Evolutionary conservation across 2,113 vertebrate species (phyloP).

Genomic region (Saguinus midas): DNA sequence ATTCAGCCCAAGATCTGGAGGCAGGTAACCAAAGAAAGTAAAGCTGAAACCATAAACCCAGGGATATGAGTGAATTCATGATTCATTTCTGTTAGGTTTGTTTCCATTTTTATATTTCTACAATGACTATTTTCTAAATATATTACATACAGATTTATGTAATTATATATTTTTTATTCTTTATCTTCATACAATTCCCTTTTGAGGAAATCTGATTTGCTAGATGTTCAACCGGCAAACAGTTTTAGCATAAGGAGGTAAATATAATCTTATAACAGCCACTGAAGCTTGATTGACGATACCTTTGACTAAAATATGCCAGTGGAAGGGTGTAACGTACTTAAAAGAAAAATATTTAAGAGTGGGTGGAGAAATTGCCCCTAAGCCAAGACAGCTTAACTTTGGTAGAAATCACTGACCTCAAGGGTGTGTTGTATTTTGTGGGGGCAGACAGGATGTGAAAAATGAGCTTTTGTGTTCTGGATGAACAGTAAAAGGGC

Average conservation of each 20-base stretch:
- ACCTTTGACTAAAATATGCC: neutral
- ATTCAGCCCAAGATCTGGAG: neutral
- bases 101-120: conserved; percentile 46
- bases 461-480: neutral
- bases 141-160: neutral
- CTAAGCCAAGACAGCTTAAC: neutral
- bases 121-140: conserved; percentile 1
- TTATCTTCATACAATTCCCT: neutral
- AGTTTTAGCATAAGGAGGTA: neutral
- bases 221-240: neutral
- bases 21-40: neutral
- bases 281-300: neutral
- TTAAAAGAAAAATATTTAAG: neutral
- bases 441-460: neutral
- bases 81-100: neutral
- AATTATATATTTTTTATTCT: neutral
- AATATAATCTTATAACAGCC: neutral
- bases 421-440: neutral
- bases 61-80: neutral
- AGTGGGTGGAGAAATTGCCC: neutral
- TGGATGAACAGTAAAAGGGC: neutral
- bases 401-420: neutral
- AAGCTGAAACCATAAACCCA: neutral
- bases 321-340: neutral
- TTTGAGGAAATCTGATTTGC: neutral